A percentile compares a stretch with the other conserved stretches of the same genome.
Conservation (phyloP, 1,140 invertebrate genomes). For the Amyelois transitella region DNA sequence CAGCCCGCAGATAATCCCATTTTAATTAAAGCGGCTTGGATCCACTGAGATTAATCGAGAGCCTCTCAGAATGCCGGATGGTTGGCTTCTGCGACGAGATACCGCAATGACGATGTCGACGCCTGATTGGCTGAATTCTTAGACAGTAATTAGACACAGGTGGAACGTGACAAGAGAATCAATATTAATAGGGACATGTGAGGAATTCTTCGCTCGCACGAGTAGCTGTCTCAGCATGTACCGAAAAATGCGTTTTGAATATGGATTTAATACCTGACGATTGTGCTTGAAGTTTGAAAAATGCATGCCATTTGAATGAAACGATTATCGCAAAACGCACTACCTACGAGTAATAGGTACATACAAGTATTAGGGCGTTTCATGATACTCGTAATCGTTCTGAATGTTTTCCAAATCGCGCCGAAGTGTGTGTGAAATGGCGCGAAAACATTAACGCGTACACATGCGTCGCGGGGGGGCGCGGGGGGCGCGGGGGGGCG, state of each 20-base stretch:
- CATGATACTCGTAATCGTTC: neutral
- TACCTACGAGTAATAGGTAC: too few relatives aligned
- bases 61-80: conserved; percentile 6
- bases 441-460: neutral
- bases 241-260: too few relatives aligned
- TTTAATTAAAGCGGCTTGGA: conserved; percentile 51
- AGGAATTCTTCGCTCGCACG: too few relatives aligned
- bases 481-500: conserved; percentile 16
- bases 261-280: too few relatives aligned
- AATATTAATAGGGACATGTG: too few relatives aligned
- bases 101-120: neutral
- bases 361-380: too few relatives aligned
- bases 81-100: neutral
- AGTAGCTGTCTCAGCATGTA: too few relatives aligned
- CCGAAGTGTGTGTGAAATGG: neutral
- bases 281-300: too few relatives aligned
- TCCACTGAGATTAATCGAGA: conserved; percentile 49
- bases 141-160: neutral
- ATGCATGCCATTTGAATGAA: too few relatives aligned
- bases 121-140: neutral
- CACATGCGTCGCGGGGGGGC: too few relatives aligned
- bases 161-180: neutral
- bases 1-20: conserved; percentile 47
- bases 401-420: neutral
- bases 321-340: too few relatives aligned